Evolutionary conservation across 2,113 vertebrate genomes (phyloP), one percentile per base, ranked within the genome.

Genomic region (Scartelaos histophorus): DNA sequence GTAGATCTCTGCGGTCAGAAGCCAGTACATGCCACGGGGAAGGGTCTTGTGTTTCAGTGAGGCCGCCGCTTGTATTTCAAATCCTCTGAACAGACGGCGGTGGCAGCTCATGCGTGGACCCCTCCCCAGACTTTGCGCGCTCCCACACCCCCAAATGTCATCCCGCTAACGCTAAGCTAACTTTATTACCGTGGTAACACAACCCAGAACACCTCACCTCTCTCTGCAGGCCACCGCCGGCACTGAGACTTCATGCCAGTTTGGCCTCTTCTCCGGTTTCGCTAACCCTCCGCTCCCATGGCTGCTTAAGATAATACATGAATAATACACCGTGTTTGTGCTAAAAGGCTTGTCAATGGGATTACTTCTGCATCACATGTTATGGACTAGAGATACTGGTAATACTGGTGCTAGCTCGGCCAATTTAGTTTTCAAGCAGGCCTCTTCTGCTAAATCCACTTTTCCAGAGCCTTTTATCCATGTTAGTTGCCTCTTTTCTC

Each of bases 141-240:
- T 90, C 90, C 92, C 92, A 87, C 91, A 12, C 87, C 90, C 89
- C 82, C 24, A 92, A 93, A 92, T 93, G 91, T 93, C 91, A 92
- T 85, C 83, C 85, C 82, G 86, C 79, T 91, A 90, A 92, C 84
- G 89, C 87, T 38, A 85, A 85, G 86, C 84, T 85, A 93, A 89
- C 91, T 93, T 90, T 92, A 92, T 93, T 94, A 90, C 91, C 91
- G 85, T 90, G 92, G 91, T 93, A 92, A 82, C 73, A n/a, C 69
- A 79, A 90, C 90, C 93, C 90, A 90, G 92, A 90, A 90, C 61
- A 85, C 85, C 88, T 89, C 88, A 79, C 84, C 90, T 91, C 67
- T 81, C 86, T 76, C 85, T 86, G 78, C 73, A 5, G 83, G 87
- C 76, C 60, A 83, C 75, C 92, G 84, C 70, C 85, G 82, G 74